phyloP scores from a whole-genome alignment of 1,140 invertebrate species.

The Hydropsyche tenuis region DNA sequence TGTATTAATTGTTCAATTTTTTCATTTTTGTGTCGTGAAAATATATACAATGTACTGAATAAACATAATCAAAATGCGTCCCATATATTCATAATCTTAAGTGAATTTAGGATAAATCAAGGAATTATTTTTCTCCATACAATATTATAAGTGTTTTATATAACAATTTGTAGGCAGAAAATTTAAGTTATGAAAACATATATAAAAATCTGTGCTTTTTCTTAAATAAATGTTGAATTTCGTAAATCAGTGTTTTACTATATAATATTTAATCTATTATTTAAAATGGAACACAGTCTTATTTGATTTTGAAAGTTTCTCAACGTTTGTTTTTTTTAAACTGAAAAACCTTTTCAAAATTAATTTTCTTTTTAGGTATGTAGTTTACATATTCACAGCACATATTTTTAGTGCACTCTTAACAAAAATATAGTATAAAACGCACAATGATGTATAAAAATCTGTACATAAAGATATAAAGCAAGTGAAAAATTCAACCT shows the following conservation, averaged over 20 bases:
- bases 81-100: conserved; percentile 34
- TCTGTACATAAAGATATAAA: too few relatives aligned
- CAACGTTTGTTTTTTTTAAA: too few relatives aligned
- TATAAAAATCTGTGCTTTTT: conserved; percentile 33
- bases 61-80: conserved; percentile 38
- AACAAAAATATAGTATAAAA: too few relatives aligned
- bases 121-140: conserved; percentile 30
- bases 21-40: conserved; percentile 4
- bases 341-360: too few relatives aligned
- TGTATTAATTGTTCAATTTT: too few relatives aligned
- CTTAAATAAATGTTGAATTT: conserved; percentile 38
- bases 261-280: not conserved
- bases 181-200: conserved; percentile 22
- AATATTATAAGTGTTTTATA: conserved; percentile 35
- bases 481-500: not conserved
- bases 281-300: not conserved
- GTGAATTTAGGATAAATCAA: conserved; percentile 13
- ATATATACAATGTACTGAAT: conserved; percentile 40
- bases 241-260: not conserved
- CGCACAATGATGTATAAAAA: too few relatives aligned
- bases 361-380: too few relatives aligned
- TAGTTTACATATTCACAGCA: too few relatives aligned
- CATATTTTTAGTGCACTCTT: too few relatives aligned
- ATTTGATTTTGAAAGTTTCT: too few relatives aligned
- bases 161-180: conserved; percentile 29